Evolutionary conservation across 30 jellyfish, hydroid and myxozoan genomes (phyloP).

Genomic region (Aurelia aurita): DNA sequence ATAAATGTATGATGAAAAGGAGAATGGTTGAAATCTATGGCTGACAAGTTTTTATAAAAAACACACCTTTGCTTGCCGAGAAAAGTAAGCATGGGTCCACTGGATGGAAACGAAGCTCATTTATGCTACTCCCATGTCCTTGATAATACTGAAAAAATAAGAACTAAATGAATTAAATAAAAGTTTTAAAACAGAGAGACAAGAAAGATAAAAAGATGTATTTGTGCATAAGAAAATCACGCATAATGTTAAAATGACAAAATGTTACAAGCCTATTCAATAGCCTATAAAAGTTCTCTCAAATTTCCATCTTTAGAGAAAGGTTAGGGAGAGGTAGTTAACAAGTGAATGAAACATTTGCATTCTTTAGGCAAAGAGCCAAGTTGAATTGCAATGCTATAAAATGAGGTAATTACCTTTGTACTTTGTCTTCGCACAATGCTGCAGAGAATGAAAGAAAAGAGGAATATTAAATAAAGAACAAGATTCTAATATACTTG

Average conservation of each 20-base stretch:
- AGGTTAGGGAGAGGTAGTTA: no score
- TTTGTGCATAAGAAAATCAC: no score
- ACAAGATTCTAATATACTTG: background rate
- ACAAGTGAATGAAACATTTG: no score
- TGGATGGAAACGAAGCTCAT: slow-evolving; percentile 92
- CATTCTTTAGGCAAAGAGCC: background rate
- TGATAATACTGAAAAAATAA: slow-evolving; percentile 68
- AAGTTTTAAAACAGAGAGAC: background rate
- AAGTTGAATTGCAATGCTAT: background rate
- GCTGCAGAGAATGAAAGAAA: slow-evolving; percentile 8
- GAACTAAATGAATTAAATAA: background rate
- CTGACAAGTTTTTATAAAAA: no score
- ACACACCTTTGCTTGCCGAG: slow-evolving; percentile 91
- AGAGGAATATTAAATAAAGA: background rate
- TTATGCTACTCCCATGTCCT: slow-evolving; percentile 98
- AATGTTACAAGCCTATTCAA: no score
- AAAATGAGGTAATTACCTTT: slow-evolving; percentile 11
- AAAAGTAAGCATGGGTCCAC: slow-evolving; percentile 73
- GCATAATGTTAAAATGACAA: no score
- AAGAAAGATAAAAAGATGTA: background rate
- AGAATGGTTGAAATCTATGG: no score
- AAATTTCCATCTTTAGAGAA: no score
- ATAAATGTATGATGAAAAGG: no score
- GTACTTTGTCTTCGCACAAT: slow-evolving; percentile 41
- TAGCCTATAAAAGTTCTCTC: no score